These are phyloP conservation scores for Pristionchus pacificus DNA, from an alignment of 1,140 invertebrate genomes.

Conservation along the genomic window DNA sequence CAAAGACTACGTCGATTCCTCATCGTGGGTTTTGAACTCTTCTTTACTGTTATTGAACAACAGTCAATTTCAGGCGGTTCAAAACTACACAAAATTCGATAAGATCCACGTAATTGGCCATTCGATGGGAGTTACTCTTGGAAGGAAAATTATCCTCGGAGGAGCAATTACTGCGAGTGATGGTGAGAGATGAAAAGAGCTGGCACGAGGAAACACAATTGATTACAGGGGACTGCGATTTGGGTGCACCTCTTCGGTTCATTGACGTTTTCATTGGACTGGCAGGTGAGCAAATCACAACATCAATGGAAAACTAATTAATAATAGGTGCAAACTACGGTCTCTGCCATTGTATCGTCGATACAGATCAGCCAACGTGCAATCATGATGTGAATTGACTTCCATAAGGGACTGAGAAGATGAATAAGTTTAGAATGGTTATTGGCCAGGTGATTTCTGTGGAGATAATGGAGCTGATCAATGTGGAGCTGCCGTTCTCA, in stretches of 20 bases:
- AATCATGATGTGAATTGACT: constrained; percentile 30
- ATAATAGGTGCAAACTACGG: constrained; percentile 42
- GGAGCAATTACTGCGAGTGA: constrained; percentile 26
- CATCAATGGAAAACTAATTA: no score
- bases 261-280: constrained; percentile 40
- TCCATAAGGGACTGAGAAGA: no score
- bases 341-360: constrained; percentile 31
- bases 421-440: constrained; percentile 38
- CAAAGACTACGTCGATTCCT: constrained; percentile 26
- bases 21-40: no score
- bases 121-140: constrained; percentile 43
- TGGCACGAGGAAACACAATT: neutral
- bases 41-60: no score
- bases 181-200: constrained; percentile 21
- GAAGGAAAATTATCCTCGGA: constrained; percentile 35
- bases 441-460: constrained; percentile 35
- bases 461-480: constrained; percentile 15
- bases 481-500: constrained; percentile 24
- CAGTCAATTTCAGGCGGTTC: constrained; percentile 30
- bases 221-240: constrained; percentile 29
- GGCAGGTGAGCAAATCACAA: no score
- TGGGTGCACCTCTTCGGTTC: constrained; percentile 25
- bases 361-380: constrained; percentile 23
- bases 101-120: constrained; percentile 36
- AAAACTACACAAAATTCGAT: constrained; percentile 27